These are phyloP conservation scores for Platycheirus albimanus DNA, from an alignment of 2,888 invertebrate genomes.

Conservation along the genomic window DNA sequence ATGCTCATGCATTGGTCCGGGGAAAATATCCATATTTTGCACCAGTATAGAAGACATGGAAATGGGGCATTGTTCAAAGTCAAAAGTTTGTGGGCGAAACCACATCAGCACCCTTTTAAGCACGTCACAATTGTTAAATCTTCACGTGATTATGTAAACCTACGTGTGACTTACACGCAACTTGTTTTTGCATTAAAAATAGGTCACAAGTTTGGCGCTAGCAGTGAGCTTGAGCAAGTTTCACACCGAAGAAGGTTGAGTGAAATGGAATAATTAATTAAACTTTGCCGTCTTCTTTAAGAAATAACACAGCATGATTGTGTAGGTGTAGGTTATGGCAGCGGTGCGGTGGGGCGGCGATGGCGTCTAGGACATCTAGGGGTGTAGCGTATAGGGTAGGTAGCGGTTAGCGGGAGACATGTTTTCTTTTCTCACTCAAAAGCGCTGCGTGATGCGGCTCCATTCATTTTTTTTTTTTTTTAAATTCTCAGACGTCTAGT, in stretches of 20 bases:
- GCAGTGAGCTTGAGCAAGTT: slow-evolving; percentile 21
- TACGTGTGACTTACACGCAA: slow-evolving; percentile 54
- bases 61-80: slow-evolving; percentile 52
- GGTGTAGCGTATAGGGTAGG: neutral
- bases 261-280: slow-evolving; percentile 62
- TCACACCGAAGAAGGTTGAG: slow-evolving; percentile 43
- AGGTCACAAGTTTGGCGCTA: slow-evolving; percentile 44
- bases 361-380: too few relatives aligned
- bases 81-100: slow-evolving; percentile 51
- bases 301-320: slow-evolving; percentile 30
- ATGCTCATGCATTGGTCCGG: slow-evolving; percentile 19
- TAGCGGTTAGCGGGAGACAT: slow-evolving; percentile 8
- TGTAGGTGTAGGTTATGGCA: too few relatives aligned
- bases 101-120: slow-evolving; percentile 50
- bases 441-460: slow-evolving; percentile 36
- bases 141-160: slow-evolving; percentile 41
- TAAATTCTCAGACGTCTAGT: slow-evolving; percentile 25
- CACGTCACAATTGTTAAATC: slow-evolving; percentile 53
- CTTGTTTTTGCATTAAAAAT: slow-evolving; percentile 50
- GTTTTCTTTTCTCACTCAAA: slow-evolving; percentile 26
- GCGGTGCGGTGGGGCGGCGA: neutral
- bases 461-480: slow-evolving; percentile 37
- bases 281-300: slow-evolving; percentile 38
- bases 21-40: slow-evolving; percentile 46
- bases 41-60: slow-evolving; percentile 2